Evolutionary conservation across 2,113 vertebrate genomes (phyloP), one percentile per base, ranked within the genome.

Genomic region (Butorides virescens): DNA sequence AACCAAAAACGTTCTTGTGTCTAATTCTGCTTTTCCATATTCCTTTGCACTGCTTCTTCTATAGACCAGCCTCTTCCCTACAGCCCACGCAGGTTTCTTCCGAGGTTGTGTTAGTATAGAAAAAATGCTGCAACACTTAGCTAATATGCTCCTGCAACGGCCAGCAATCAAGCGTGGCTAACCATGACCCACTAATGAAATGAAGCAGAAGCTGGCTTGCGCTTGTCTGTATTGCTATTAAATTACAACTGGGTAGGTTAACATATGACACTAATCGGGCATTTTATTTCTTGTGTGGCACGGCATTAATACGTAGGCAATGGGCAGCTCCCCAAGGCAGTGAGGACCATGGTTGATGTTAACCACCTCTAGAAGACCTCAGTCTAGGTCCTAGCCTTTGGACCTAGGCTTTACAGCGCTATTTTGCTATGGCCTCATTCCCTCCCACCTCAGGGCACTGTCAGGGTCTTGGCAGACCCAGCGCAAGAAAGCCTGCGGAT

Each of bases 171-270:
- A 58, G 77, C 42, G 15, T 63, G 81, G 55, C 63, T 92, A 89
- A 90, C 26, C 59, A 36, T 44, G 91, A 94, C 90, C 94, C 78
- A 87, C 71, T 83, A 94, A 95, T 2, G 71, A 92, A 95, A 83
- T 23, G 65, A 96, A 89, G 91, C 63, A 87, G 93, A 93, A 95
- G 87, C 50, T 70, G 84, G 9, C 18, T 6, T 79, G 74, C 46
- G 25, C 42, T 50, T 70, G 79, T 29, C 75, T 92, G 20, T 17
- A 17, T 59, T 37, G 30, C 62, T 70, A 37, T 39, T 82, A 21
- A 56, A 67, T 90, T 73, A 62, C 80, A 83, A 42, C 50, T 27
- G 18, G 50, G 36, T n/a, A 76, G 71, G 50, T 50, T 55, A 89
- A 82, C 36, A 21, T 5, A 26, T 0, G 1, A 63, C 34, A 25